Evolutionary conservation across 2,797 vertebrate species (phyloP).

Genomic region (Synanceia verrucosa): DNA sequence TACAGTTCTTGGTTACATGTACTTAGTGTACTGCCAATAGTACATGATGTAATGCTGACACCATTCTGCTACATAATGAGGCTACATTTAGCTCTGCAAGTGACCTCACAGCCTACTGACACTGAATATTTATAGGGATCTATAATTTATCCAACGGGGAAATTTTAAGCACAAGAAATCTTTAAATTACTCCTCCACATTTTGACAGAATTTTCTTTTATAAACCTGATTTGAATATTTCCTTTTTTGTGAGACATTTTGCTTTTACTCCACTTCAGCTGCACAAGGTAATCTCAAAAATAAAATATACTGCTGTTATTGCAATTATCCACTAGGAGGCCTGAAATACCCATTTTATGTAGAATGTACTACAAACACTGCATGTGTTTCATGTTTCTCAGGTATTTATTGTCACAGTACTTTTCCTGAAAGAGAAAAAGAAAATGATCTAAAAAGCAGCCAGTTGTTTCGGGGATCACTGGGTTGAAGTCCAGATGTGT

Average conservation of each 20-base stretch:
- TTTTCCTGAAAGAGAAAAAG: neutral
- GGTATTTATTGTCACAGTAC: neutral
- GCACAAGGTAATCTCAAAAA: neutral
- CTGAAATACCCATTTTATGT: neutral
- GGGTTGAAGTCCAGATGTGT: conserved; percentile 36
- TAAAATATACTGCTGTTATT: neutral
- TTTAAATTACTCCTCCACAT: neutral
- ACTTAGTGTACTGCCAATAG: neutral
- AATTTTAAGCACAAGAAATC: neutral
- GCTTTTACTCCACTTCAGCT: neutral
- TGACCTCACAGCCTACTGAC: neutral
- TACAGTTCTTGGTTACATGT: neutral
- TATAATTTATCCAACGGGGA: neutral
- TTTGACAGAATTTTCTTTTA: neutral
- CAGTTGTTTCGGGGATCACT: neutral
- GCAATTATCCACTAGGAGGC: neutral
- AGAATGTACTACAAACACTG: neutral
- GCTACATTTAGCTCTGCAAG: too few relatives aligned
- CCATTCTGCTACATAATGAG: neutral
- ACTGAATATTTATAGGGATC: neutral
- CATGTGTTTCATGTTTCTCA: neutral
- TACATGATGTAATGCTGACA: neutral
- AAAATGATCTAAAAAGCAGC: neutral
- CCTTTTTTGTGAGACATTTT: neutral
- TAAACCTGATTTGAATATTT: neutral